Evolutionary conservation across 2,113 vertebrate species (phyloP).

Genomic region (Poeciliopsis retropinna): DNA sequence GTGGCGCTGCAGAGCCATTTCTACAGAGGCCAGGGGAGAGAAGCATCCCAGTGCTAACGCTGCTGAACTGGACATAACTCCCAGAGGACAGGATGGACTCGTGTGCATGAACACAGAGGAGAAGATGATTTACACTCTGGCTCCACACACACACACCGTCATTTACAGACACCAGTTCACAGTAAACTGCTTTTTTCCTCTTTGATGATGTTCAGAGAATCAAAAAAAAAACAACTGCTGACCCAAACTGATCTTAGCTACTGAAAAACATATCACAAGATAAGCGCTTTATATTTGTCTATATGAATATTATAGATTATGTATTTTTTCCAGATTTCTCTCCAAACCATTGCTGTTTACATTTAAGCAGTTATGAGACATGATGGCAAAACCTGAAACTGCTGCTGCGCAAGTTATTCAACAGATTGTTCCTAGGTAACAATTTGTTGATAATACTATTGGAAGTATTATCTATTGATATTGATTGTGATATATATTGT

Average conservation of each 20-base stretch:
- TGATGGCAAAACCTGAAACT: no score
- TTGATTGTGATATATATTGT: no score
- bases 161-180: constrained; percentile 39
- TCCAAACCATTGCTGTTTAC: no score
- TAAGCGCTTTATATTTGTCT: no score
- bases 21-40: constrained; percentile 86
- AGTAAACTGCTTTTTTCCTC: constrained; percentile 31
- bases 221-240: constrained; percentile 26
- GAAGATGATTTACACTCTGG: constrained; percentile 75
- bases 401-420: no score
- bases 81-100: constrained; percentile 70
- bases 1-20: constrained; percentile 86
- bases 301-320: no score
- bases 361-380: no score
- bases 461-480: no score
- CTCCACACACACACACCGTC: constrained; percentile 30
- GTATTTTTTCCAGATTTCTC: no score
- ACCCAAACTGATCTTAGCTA: constrained; percentile 38
- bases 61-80: constrained; percentile 58
- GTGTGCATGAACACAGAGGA: constrained; percentile 48
- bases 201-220: constrained; percentile 24
- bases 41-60: constrained; percentile 82
- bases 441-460: no score
- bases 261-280: neutral
- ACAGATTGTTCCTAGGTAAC: no score